Evolutionary conservation across 2,797 vertebrate genomes (phyloP).

Genomic region (Loriculus beryllinus): DNA sequence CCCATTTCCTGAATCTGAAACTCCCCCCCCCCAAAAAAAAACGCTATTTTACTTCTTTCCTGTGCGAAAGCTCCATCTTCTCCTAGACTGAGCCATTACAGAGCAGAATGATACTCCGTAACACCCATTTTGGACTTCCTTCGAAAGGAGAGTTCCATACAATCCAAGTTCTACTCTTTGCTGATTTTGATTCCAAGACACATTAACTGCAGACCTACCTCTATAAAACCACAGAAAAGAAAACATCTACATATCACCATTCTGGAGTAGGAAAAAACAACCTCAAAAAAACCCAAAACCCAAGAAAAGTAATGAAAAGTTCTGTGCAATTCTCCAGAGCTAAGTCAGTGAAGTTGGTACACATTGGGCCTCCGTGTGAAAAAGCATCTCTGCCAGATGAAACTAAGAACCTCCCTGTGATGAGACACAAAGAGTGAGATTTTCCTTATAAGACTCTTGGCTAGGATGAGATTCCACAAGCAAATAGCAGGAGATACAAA

Average conservation of each 20-base stretch:
- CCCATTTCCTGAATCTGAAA: not conserved
- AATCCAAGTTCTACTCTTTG: not conserved
- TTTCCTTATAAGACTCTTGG: not conserved
- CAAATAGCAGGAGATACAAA: not conserved
- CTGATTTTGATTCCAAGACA: not conserved
- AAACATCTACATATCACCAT: not conserved
- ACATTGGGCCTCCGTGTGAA: not conserved
- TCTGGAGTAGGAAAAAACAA: not conserved
- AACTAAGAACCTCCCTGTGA: not conserved
- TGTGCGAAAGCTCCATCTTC: not conserved
- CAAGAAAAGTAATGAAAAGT: not conserved
- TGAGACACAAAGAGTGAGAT: not conserved
- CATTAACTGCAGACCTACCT: not conserved
- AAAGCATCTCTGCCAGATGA: not conserved
- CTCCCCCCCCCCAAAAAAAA: rapidly evolving
- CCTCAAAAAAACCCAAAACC: not conserved
- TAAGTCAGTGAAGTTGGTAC: not conserved
- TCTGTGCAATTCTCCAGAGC: not conserved
- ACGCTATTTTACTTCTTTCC: not conserved
- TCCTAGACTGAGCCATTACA: not conserved
- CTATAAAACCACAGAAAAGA: not conserved
- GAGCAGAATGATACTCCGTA: not conserved
- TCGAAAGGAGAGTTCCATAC: not conserved
- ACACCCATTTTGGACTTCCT: not conserved
- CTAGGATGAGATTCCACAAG: not conserved